Base-by-base conservation (phyloP, 2,113 vertebrate genomes). In the Taurulus bubalis region DNA sequence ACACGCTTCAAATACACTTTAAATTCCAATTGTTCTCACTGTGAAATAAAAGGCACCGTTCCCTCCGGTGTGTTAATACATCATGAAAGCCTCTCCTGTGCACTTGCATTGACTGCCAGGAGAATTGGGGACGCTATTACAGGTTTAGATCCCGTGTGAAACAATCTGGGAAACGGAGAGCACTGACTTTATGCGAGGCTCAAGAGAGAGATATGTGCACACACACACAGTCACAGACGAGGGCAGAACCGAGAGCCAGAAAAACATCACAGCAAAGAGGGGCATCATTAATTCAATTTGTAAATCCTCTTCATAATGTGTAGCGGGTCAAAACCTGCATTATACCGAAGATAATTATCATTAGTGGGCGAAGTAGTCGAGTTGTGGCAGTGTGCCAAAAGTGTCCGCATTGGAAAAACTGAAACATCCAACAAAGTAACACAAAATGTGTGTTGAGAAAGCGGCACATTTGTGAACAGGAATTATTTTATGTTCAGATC, bases 201-300 rank as follows among this genome's bases (percentile, higher is more conserved):
- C 28, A n/a, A 24, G 71, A 74, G 45, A 51, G 18, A 9, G 10
- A 64, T 28, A 1, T 40, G 45, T 20, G 10, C 72, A 20, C 40
- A 38, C 34, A 34, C 34, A 34, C 40, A 1, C 53, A 28, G 32
- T 18, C 32, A 38, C 20, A 34, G 47, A 1, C 6, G 26, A 49
- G 42, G 45, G 10, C 47, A 68, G 45, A 53, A 18, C 20, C 34
- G 0, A 74, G 42, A 45, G 42, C 20, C 58, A 34, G 58, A 20
- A 60, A 55, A 28, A 32, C 71, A 62, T 49, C 40, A 1, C 73
- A 40, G 45, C 60, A 20, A 24, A 49, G 71, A 49, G 40, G 18
- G 16, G 71, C 59, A 26, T 22, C 56, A 47, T 64, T 75, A 75
- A 64, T 51, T n/a, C 30, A 34, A 26, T 74, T 63, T 74, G 2